Evolutionary conservation across 2,113 vertebrate genomes (phyloP), one percentile per base, ranked within the genome.

Genomic region (Lathamus discolor): DNA sequence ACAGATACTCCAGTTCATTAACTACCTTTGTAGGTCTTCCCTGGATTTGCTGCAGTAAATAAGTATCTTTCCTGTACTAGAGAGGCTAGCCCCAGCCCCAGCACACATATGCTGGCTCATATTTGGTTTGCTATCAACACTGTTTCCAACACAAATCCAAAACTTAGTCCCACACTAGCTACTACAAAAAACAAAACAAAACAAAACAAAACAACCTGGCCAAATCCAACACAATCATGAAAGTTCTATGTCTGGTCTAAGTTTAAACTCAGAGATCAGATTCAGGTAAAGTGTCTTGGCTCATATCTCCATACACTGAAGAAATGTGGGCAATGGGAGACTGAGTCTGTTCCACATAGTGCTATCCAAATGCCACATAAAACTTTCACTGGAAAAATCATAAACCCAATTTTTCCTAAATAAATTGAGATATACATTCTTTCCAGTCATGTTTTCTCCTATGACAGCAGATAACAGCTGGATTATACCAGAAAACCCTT

Each of bases 381-480:
- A 93, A 69, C 39, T 81, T 92, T 27, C 23, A 74, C 15, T 96
- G 66, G 85, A 96, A 97, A 94, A 96, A 62, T 59, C 4, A 0
- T 68, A 92, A 92, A 13, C 33, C 17, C 0, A 70, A 0, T 90
- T 92, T 75, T 72, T 79, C n/a, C 52, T 76, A 82, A 72, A 73
- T 43, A 86, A 44, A 54, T 43, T 68, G 82, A 87, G 27, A 85
- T 55, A 61, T 39, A 28, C n/a, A 79, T 94, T 92, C 57, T 87
- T 95, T 92, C 77, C 80, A 70, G 35, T 52, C 39, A 25, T n/a
- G 19, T 92, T 93, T 90, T 90, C 27, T 77, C 20, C 89, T 64
- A 28, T 74, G 64, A 77, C 31, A 93, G 59, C 22, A 89, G 41
- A 62, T 88, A 94, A 73, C 24, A 89, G 46, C 55, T 95, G 72